phyloP scores from a whole-genome alignment of 2,888 invertebrate species.

The Parasteatoda lunata region DNA sequence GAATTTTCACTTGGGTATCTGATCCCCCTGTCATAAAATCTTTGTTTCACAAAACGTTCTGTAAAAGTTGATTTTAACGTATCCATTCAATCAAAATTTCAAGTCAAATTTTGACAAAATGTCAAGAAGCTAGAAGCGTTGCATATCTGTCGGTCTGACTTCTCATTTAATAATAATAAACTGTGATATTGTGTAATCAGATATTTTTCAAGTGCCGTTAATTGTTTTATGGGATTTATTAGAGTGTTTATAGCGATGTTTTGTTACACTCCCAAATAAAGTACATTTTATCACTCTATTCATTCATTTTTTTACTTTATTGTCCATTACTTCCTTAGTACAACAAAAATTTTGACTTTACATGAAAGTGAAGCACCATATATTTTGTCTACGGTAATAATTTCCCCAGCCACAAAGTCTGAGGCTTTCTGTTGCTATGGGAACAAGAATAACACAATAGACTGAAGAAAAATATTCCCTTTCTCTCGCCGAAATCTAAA shows the following conservation, averaged over 20 bases:
- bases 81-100: no score
- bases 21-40: background rate
- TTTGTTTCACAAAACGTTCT: background rate
- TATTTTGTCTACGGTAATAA: no score
- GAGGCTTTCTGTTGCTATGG: no score
- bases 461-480: no score
- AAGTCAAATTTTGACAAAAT: no score
- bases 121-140: background rate
- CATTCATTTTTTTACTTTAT: background rate
- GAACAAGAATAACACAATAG: no score
- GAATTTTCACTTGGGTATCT: background rate
- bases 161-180: constrained; percentile 7
- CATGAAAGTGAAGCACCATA: no score
- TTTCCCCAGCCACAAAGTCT: no score
- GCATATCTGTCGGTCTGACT: background rate
- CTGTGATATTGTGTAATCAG: constrained; percentile 41
- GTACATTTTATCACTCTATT: constrained; percentile 46
- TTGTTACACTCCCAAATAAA: constrained; percentile 53
- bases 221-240: constrained; percentile 27
- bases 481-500: no score
- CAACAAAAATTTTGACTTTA: no score
- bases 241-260: constrained; percentile 45
- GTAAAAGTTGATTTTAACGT: background rate
- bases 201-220: constrained; percentile 39
- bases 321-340: background rate